These are phyloP conservation scores for Calliphora vomitoria DNA, from an alignment of 2,888 invertebrate species.

Conservation along the genomic window DNA sequence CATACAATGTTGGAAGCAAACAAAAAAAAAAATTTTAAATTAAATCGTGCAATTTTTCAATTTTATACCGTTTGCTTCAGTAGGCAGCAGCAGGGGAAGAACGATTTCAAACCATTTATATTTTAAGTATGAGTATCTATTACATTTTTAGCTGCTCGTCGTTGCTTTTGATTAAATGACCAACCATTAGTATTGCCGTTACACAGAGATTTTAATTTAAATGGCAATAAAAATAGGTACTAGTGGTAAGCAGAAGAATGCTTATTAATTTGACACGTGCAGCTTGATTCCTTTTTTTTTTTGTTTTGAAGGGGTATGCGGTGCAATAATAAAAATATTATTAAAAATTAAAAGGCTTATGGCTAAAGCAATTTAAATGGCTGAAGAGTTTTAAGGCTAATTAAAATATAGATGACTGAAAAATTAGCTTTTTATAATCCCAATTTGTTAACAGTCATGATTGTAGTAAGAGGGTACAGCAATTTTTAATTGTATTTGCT, in stretches of 20 bases:
- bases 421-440: background rate
- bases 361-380: background rate
- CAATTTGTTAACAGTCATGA: background rate
- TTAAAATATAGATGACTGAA: background rate
- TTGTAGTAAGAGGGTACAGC: background rate
- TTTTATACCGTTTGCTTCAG: conserved; percentile 5
- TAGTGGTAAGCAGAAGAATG: background rate
- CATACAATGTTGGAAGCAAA: background rate
- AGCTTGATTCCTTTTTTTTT: conserved; percentile 4
- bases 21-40: background rate
- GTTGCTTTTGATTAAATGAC: conserved; percentile 37
- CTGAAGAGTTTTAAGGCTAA: background rate
- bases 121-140: conserved; percentile 31
- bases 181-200: conserved; percentile 25
- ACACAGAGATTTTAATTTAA: conserved; percentile 41
- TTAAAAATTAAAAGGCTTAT: background rate
- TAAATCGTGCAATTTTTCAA: conserved; percentile 56
- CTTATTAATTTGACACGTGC: conserved; percentile 60
- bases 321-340: conserved; percentile 30
- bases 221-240: conserved; percentile 8
- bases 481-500: background rate
- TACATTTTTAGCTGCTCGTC: conserved; percentile 19
- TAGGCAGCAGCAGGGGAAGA: background rate
- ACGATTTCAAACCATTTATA: background rate
- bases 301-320: background rate